Conservation (phyloP, 2,113 vertebrate genomes). For the Siphamia tubifer region DNA sequence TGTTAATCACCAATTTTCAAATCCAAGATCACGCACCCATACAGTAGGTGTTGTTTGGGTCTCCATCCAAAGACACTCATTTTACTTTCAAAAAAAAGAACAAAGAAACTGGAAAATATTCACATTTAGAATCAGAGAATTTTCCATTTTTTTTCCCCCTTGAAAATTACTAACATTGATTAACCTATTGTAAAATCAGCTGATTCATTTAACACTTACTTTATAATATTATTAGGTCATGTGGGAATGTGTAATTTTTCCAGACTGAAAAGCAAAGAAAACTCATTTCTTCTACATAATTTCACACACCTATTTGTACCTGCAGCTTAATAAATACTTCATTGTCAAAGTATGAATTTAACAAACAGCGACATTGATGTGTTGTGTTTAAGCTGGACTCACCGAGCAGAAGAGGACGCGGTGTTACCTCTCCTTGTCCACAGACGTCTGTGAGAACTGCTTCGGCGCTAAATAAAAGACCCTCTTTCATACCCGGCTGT, state of each 20-base stretch:
- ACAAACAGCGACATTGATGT: background rate
- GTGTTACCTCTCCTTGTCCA: background rate
- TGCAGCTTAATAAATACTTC: background rate
- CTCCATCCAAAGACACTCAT: background rate
- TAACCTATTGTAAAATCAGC: no score
- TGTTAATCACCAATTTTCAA: no score
- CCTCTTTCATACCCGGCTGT: conserved; percentile 65
- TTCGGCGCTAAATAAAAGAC: conserved; percentile 51
- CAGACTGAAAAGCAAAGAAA: no score
- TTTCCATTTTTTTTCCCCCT: no score
- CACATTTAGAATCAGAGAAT: no score
- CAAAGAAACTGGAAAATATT: background rate
- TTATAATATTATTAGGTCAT: no score
- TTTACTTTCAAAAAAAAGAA: background rate
- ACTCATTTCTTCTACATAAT: no score
- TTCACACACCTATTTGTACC: no score
- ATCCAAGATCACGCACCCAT: background rate
- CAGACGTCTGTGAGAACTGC: conserved; percentile 14
- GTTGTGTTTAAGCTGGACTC: conserved; percentile 23
- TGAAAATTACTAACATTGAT: no score
- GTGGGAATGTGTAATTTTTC: no score
- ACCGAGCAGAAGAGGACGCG: conserved; percentile 23
- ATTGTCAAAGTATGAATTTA: background rate
- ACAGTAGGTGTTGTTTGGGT: background rate
- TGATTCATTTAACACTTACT: no score